Evolutionary conservation across 2,113 vertebrate genomes (phyloP), one percentile per base, ranked within the genome.

Genomic region (Melierax canorus): DNA sequence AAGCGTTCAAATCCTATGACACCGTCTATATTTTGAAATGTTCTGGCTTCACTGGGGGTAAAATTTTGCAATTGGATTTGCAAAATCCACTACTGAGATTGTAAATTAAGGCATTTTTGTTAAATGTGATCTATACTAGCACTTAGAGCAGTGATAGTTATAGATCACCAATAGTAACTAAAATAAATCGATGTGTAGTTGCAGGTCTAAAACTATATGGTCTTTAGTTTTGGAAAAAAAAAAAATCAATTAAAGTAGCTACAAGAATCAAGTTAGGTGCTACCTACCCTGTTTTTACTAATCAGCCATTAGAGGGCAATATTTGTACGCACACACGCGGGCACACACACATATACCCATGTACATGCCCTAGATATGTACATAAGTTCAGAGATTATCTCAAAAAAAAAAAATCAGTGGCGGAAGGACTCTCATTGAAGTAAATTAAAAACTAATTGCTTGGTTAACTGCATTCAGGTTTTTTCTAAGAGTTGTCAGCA

Each of bases 221-320:
- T 5, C 9, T 16, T 43, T 58, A 29, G 10, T 59, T 86, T 15
- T 26, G 43, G 10, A 22, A 50, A 29, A 53, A 4, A 16, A 69
- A 76, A 51, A 38, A 3, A 4, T 0, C 1, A 45, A 11, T 71
- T 17, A 3, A 34, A 36, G n/a, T 7, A n/a, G 32, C 38, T 7
- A 27, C 12, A 30, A 39, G 50, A 12, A 32, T 11, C 5, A 23
- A 12, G 39, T 58, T 39, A 27, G 38, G 34, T 34, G 34, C 43
- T 73, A 56, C 59, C 36, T 74, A 53, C 53, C 63, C 77, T 64
- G 39, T 7, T 75, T 78, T 72, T 82, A 34, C 50, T 78, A 1
- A 17, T 63, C 62, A 79, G 81, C 95, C 96, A 82, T 69, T 96
- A 97, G 96, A 93, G 96, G 97, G 95, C 94, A 93, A 96, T 92